Evolutionary conservation across 2,888 invertebrate species (phyloP).

Genomic region (Liodrosophila aerea): DNA sequence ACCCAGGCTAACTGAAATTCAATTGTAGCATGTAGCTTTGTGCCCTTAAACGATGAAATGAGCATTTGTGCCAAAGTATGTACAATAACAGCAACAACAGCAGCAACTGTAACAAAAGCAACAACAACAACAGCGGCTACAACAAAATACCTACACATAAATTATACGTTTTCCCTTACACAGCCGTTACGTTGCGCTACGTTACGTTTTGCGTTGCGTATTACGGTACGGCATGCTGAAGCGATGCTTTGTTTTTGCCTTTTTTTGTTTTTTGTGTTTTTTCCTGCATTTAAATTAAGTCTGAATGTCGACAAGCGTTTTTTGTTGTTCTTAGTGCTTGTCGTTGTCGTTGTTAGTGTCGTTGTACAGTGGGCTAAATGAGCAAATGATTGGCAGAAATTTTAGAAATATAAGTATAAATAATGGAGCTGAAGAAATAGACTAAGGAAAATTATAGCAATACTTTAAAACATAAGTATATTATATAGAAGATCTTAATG

Average conservation of each 20-base stretch:
- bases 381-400: not conserved
- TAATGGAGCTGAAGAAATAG: too few species aligned
- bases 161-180: constrained; percentile 63
- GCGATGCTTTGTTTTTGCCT: constrained; percentile 49
- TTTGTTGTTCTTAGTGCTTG: constrained; percentile 30
- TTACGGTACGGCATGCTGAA: constrained; percentile 24
- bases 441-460: too few species aligned
- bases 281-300: constrained; percentile 72
- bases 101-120: constrained; percentile 9
- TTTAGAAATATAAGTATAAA: too few species aligned
- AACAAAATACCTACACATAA: constrained; percentile 60
- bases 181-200: constrained; percentile 73
- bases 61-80: constrained; percentile 65
- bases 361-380: constrained; percentile 16
- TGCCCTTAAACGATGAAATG: constrained; percentile 75
- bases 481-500: too few species aligned
- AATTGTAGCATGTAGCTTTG: constrained; percentile 67
- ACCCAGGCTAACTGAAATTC: constrained; percentile 68
- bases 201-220: constrained; percentile 59
- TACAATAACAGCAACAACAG: constrained; percentile 29
- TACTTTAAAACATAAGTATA: too few species aligned
- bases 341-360: constrained; percentile 24
- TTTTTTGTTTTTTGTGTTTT: constrained; percentile 32
- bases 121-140: constrained; percentile 16
- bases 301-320: constrained; percentile 66